phyloP scores from a whole-genome alignment of 92 coral and sea anemone species.

The Epizoanthus fatuus region DNA sequence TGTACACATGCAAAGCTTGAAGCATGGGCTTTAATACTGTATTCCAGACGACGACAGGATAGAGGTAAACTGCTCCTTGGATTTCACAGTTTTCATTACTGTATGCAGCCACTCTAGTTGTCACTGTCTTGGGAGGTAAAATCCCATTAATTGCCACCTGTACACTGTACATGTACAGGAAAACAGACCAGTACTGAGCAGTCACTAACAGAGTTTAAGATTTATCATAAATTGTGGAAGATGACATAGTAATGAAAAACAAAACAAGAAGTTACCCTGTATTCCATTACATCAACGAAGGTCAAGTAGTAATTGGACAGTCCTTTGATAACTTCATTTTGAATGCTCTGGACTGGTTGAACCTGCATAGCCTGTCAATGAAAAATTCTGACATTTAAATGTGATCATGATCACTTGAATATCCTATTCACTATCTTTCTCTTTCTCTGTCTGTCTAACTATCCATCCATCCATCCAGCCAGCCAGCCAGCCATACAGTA shows the following conservation, averaged over 20 bases:
- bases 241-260: not conserved
- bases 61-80: no score
- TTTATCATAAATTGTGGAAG: not conserved
- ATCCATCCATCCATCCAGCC: not conserved
- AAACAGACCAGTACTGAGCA: not conserved
- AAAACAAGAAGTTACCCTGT: constrained; percentile 71
- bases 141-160: no score
- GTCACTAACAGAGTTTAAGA: no score
- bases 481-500: no score
- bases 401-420: not conserved
- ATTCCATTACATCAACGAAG: constrained; percentile 99
- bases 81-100: no score
- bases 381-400: not conserved
- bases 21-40: no score
- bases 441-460: not conserved
- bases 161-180: no score
- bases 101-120: no score
- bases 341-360: constrained; percentile 91
- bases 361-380: constrained; percentile 80
- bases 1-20: no score
- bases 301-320: constrained; percentile 96
- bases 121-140: no score
- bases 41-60: no score
- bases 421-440: not conserved
- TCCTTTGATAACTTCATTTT: constrained; percentile 97